These are phyloP conservation scores for Argynnis bischoffii DNA, from an alignment of 2,888 invertebrate genomes.

Conservation along the genomic window DNA sequence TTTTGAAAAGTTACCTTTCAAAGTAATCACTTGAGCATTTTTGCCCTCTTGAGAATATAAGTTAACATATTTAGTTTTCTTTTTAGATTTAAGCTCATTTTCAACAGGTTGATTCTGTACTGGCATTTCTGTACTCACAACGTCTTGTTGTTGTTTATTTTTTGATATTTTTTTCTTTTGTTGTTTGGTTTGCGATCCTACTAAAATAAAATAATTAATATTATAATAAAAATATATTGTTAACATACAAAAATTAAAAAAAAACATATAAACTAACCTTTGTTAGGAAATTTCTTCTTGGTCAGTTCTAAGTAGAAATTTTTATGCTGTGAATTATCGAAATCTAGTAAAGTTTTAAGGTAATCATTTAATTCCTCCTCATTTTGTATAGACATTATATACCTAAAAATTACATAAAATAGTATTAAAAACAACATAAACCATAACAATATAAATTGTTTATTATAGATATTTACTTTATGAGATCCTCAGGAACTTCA, in stretches of 20 bases:
- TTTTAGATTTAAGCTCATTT: slow-evolving; percentile 71
- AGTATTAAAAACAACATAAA: background rate
- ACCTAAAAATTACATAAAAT: slow-evolving; percentile 75
- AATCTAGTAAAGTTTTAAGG: slow-evolving; percentile 88
- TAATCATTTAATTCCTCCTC: slow-evolving; percentile 89
- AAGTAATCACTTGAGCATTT: slow-evolving; percentile 78
- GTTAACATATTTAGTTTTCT: slow-evolving; percentile 88
- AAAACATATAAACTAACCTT: slow-evolving; percentile 48
- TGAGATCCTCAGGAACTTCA: slow-evolving; percentile 86
- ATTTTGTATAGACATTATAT: slow-evolving; percentile 87
- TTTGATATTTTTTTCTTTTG: slow-evolving; percentile 75
- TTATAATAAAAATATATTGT: slow-evolving; percentile 3
- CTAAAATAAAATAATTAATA: slow-evolving; percentile 47
- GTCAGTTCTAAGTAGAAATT: slow-evolving; percentile 85
- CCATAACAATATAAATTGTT: background rate
- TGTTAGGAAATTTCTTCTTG: slow-evolving; percentile 74
- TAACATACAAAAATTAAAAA: slow-evolving; percentile 6
- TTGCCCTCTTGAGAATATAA: slow-evolving; percentile 88
- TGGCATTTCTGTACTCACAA: slow-evolving; percentile 47
- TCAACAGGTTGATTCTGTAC: slow-evolving; percentile 43
- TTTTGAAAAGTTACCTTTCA: slow-evolving; percentile 66
- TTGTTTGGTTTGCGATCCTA: slow-evolving; percentile 53
- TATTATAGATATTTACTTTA: slow-evolving; percentile 74
- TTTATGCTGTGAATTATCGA: slow-evolving; percentile 84
- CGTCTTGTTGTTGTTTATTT: slow-evolving; percentile 59